Percentiles rank a stretch among this genome's conserved stretches.
phyloP scores from a whole-genome alignment of 2,113 vertebrate genomes.

The Gorsachius goisagi region DNA sequence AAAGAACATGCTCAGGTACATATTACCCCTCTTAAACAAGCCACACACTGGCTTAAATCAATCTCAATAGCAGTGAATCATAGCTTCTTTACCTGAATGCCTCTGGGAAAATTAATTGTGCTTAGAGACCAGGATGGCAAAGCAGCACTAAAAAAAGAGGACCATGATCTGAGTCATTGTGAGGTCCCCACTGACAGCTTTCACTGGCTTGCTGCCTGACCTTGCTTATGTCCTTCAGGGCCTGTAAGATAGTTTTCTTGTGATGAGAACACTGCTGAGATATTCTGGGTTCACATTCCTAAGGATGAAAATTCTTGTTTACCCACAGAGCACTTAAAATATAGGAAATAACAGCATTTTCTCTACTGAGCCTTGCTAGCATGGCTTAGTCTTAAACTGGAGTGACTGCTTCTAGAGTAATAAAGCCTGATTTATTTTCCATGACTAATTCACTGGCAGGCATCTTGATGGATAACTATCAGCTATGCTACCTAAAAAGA shows the following conservation, averaged over 20 bases:
- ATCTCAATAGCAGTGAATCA: background rate
- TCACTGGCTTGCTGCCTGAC: background rate
- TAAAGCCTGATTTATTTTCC: background rate
- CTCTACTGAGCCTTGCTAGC: background rate
- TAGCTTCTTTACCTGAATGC: background rate
- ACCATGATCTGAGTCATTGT: background rate
- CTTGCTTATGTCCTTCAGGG: background rate
- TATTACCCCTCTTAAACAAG: background rate
- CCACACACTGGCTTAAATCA: background rate
- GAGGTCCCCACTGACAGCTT: background rate
- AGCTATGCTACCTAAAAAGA: background rate
- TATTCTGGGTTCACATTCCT: background rate
- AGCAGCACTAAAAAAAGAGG: background rate
- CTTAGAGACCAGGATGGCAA: background rate
- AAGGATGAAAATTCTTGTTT: background rate
- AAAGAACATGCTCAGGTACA: background rate
- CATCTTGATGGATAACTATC: background rate
- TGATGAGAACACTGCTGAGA: background rate
- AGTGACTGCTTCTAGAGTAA: background rate
- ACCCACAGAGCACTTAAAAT: background rate
- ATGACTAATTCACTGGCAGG: background rate
- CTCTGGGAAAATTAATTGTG: background rate
- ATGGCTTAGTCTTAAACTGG: background rate
- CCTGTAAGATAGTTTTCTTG: background rate
- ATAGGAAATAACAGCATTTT: background rate